Evolutionary conservation across 2,113 vertebrate genomes (phyloP), one percentile per base, ranked within the genome.

Genomic region (Ictidomys tridecemlineatus): DNA sequence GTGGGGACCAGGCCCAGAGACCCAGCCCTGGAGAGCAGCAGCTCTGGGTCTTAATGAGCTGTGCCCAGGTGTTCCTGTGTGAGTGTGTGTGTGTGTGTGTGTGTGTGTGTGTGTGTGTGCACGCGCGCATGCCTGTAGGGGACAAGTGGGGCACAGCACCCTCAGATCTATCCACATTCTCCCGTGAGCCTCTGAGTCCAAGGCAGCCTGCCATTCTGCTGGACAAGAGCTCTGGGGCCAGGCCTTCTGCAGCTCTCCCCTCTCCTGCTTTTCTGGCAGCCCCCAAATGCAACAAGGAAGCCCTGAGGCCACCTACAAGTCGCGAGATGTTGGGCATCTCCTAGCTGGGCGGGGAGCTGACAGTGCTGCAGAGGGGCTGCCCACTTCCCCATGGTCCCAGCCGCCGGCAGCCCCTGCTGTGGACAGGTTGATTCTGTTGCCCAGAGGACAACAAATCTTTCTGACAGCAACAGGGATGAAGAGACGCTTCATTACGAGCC

Each of bases 401-500:
- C 48, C 14, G 24, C 63, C 20, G 30, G 11, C 39, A 3, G 53
- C 12, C 39, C 32, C 84, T 9, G 3, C 48, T 65, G 11, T 3
- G 5, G 58, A 87, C 78, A 74, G 73, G 90, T 30, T 58, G 92
- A 34, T 11, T 70, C 85, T 61, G 18, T 45, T 45, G 28, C 78
- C 72, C 70, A 20, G 94, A 89, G 89, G 53, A 88, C 87, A 89
- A 78, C 69, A 77, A 92, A 78, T 96, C 77, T 22, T 80, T 58
- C 79, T 17, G 37, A 85, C 84, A 48, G 79, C 70, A 70, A 95
- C 34, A 10, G 2, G 69, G 37, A 70, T n/a, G 90, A 89, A 28
- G 39, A 77, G 85, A 58, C 93, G 89, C 79, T 95, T 94, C 61
- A 95, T 96, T 63, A 45, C 1, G 32, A 74, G 91, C 94, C 91